Evolutionary conservation across 2,888 invertebrate species (phyloP).

Genomic region (Limenitis camilla): DNA sequence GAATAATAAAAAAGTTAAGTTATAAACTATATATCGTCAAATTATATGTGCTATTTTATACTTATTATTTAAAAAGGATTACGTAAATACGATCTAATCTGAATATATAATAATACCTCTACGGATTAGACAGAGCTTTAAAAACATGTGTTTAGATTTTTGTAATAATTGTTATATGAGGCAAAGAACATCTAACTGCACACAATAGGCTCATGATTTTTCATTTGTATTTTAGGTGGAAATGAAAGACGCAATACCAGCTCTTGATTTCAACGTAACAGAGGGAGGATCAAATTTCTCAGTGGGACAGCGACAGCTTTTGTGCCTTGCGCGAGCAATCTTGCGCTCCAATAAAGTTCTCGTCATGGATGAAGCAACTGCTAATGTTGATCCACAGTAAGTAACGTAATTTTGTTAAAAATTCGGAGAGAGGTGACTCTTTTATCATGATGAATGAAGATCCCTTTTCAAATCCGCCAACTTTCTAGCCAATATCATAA

Average conservation of each 20-base stretch:
- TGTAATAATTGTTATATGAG: neutral
- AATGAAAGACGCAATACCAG: constrained; percentile 78
- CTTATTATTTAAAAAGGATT: no score
- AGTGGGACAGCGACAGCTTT: constrained; percentile 85
- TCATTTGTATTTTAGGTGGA: constrained; percentile 74
- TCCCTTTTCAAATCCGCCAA: no score
- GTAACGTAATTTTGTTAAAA: constrained; percentile 25
- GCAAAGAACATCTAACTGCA: neutral
- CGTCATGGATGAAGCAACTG: constrained; percentile 76
- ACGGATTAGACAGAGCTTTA: no score
- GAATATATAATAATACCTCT: no score
- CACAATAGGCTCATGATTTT: neutral
- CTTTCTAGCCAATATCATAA: no score
- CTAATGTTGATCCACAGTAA: constrained; percentile 77
- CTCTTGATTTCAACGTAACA: constrained; percentile 79
- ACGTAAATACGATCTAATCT: no score
- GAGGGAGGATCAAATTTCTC: constrained; percentile 86
- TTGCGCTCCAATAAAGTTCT: constrained; percentile 82
- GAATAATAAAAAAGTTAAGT: no score
- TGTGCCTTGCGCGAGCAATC: constrained; percentile 86
- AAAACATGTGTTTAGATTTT: no score
- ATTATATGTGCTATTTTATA: no score
- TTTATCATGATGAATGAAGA: no score
- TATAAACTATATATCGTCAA: no score
- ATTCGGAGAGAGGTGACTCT: no score